Evolutionary conservation across 2,888 invertebrate species (phyloP).

Genomic region (Protophormia terraenovae): DNA sequence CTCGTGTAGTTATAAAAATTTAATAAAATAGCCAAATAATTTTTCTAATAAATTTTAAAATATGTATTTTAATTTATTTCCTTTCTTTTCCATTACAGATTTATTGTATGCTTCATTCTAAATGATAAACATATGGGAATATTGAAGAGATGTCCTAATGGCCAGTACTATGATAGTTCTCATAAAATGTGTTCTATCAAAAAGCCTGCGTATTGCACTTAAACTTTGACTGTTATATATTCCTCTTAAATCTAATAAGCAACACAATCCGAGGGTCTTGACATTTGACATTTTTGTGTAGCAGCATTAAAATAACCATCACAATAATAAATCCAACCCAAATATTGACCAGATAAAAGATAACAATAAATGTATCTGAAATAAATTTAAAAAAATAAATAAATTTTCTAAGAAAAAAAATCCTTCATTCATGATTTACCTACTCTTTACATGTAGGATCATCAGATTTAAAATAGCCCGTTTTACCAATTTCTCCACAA

Average conservation of each 20-base stretch:
- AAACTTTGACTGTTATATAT: neutral
- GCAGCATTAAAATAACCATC: slow-evolving; percentile 64
- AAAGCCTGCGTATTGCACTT: slow-evolving; percentile 39
- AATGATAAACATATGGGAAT: slow-evolving; percentile 1
- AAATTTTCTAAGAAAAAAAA: neutral
- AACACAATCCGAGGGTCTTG: slow-evolving; percentile 64
- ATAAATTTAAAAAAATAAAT: neutral
- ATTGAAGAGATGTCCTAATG: neutral
- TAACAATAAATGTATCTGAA: slow-evolving; percentile 71
- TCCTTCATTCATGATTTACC: slow-evolving; percentile 16
- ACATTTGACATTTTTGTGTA: slow-evolving; percentile 60
- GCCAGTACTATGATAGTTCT: slow-evolving; percentile 16
- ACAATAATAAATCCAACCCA: slow-evolving; percentile 69
- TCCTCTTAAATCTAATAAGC: neutral
- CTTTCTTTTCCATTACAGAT: slow-evolving; percentile 2
- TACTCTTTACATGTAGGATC: slow-evolving; percentile 71
- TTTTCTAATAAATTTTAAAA: neutral
- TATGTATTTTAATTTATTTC: neutral
- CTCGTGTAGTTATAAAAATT: too few relatives aligned
- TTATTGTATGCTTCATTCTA: slow-evolving; percentile 22
- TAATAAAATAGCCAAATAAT: neutral
- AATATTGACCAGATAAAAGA: slow-evolving; percentile 69
- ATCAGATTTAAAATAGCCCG: slow-evolving; percentile 52
- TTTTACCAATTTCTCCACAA: slow-evolving; percentile 46
- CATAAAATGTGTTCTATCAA: neutral